Percentiles rank a stretch among this genome's conserved stretches.
phyloP scores from a whole-genome alignment of 1,140 invertebrate species.

The Drosophila leontia region DNA sequence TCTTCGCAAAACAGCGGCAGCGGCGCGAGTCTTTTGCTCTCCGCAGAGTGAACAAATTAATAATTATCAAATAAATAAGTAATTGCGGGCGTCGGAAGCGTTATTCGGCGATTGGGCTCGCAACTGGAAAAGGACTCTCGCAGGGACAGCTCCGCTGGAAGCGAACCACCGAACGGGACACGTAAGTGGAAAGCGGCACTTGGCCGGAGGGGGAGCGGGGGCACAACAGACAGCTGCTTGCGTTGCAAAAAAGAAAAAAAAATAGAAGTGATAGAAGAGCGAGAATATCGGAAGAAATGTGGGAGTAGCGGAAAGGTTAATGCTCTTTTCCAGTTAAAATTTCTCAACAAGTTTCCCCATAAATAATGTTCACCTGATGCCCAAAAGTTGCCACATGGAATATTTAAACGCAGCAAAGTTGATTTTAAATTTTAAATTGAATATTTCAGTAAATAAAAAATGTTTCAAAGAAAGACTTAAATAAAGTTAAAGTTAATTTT shows the following conservation, averaged over 20 bases:
- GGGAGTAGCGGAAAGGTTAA: constrained; percentile 51
- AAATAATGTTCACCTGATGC: not conserved
- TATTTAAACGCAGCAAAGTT: not conserved
- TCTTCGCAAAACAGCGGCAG: constrained; percentile 33
- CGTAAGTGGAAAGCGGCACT: constrained; percentile 36
- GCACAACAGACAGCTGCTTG: constrained; percentile 60
- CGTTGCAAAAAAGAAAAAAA: constrained; percentile 65
- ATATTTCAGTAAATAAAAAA: no score
- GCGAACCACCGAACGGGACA: constrained; percentile 26
- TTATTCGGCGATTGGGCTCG: not conserved
- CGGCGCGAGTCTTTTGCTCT: constrained; percentile 18
- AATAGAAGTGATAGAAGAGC: constrained; percentile 25
- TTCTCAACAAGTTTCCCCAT: constrained; percentile 1
- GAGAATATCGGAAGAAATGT: constrained; percentile 25
- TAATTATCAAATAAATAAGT: constrained; percentile 17
- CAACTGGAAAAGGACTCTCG: constrained; percentile 7
- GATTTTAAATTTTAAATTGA: no score
- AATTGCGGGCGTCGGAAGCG: not conserved
- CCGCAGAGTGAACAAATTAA: constrained; percentile 19
- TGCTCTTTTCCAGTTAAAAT: constrained; percentile 24
- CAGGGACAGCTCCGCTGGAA: constrained; percentile 22
- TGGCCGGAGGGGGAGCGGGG: not conserved
- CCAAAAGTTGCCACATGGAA: constrained; percentile 5
- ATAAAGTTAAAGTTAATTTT: no score
- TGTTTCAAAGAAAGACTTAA: no score